Conservation (phyloP, 2,888 invertebrate species). For the Xestia rhomboidea region DNA sequence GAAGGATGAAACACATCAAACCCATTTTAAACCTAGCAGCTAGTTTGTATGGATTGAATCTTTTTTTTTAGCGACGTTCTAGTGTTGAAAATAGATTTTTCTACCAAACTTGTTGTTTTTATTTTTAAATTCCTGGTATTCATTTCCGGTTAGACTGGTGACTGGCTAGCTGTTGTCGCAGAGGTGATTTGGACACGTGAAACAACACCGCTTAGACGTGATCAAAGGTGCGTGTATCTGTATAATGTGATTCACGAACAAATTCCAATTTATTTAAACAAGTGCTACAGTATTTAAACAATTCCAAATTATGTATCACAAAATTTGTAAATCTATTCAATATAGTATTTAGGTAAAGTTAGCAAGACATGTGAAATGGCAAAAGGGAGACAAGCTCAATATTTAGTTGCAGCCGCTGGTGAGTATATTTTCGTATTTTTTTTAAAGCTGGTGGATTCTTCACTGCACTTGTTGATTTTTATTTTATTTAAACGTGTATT, state of each 20-base stretch:
- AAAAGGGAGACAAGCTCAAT: slow-evolving; percentile 73
- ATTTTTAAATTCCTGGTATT: not conserved
- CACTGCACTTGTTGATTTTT: not conserved
- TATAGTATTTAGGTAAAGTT: not conserved
- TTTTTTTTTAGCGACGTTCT: not conserved
- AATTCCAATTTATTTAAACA: not conserved
- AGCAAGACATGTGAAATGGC: slow-evolving; percentile 46
- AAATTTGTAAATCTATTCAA: not conserved
- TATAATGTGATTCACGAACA: not conserved
- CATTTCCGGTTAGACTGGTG: not conserved
- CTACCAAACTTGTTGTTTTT: slow-evolving; percentile 3
- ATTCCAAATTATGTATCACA: not conserved
- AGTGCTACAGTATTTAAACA: not conserved
- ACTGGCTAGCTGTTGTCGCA: not conserved
- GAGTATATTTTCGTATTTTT: slow-evolving; percentile 49
- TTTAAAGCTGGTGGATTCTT: not conserved
- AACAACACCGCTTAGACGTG: not conserved
- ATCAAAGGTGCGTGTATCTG: not conserved
- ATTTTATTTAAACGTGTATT: not conserved
- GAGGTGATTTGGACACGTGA: not conserved
- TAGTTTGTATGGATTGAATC: not conserved
- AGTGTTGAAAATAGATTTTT: not conserved
- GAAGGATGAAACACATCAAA: not conserved
- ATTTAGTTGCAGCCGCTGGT: slow-evolving; percentile 77
- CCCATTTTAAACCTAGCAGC: not conserved